Evolutionary conservation across 2,797 vertebrate genomes (phyloP), one percentile per base, ranked within the genome.

Genomic region (Sebastiscus tertius): DNA sequence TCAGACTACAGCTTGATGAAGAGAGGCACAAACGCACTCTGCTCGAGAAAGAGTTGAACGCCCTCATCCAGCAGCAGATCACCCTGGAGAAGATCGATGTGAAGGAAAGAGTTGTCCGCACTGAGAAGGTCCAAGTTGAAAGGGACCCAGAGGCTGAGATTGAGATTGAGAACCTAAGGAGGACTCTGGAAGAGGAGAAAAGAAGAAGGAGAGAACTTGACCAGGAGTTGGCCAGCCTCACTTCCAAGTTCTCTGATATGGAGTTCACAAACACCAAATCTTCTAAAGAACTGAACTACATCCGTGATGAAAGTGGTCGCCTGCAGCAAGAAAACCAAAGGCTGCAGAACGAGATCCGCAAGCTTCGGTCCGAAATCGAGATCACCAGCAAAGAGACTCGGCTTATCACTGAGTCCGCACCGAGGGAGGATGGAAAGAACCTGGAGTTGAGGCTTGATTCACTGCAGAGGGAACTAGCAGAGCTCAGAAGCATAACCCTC

Each of bases 261-360:
- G 97, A 99, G 86, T 99, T 99, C 94, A 95, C 93, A 6, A 98
- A 98, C 89, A 98, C 97, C 29, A 99, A 99, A 90, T 97, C 98
- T 0, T 95, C 95, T 27, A 99, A 99, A 89, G 98, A 99, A 29
- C 89, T 99, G 26, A 97, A 97, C 83, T 97, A 98, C 86, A 84
- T 99, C 63, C 96, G 97, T 12, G 98, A 99, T 18, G 98, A 99
- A 87, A 98, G 97, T 70, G 95, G 91, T 90, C 97, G 95, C 22
- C 75, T 99, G 18, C 97, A 98, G 91, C 96, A 97, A 27, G 98
- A 99, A 91, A 97, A 97, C 85, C 97, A 99, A 77, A 96, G 96
- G 75, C 94, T 99, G 65, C 96, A 97, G 84, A 96, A 97, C 42
- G 98, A 99, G 86, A 96, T 97, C 36, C 96, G 97, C 55, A 96